Evolutionary conservation across 2,888 invertebrate genomes (phyloP), one percentile per base, ranked within the genome.

Genomic region (Chrysodeixis includens): DNA sequence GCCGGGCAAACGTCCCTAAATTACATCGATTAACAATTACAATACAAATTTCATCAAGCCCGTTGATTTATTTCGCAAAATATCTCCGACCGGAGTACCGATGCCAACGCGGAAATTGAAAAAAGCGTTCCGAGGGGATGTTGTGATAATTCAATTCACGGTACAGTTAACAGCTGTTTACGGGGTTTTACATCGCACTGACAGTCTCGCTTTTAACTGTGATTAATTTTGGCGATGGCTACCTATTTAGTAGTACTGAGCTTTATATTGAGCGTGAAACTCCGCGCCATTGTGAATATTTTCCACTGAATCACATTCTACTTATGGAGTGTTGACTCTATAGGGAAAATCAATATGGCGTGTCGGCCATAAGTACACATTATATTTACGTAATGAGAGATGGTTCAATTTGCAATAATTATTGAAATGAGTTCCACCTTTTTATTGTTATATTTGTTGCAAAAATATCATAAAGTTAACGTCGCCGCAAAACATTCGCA

Each of bases 61-160:
- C 16, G 60, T 63, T 66, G 71, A 81, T 69, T 71, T 66, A 71
- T 68, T 67, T 67, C 20, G 55, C 40, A 69, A 73, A 77, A 74
- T 69, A 60, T 71, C 65, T 68, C 59, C 18, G 55, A 69, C 58
- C 56, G 57, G 61, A 70, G 26, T 56, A 58, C 20, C 51, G 46
- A 66, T 69, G 66, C 56, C 57, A 69, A 83, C 75, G 75, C 83
- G 87, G 86, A 86, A 86, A 84, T 85, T 83, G 85, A 83, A 85
- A 85, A 83, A 79, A 78, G 59, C 69, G 68, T 71, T 72, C 56
- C 70, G 67, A 76, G 69, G 63, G 74, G 76, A 78, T 78, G 78
- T 77, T 75, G 80, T 79, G 82, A 83, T 85, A 86, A 86, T 85
- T 85, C 76, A 82, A 86, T 86, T 82, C 66, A 77, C 78, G 74